Evolutionary conservation across 2,888 invertebrate genomes (phyloP), one percentile per base, ranked within the genome.

Genomic region (Mesochorus sp.): DNA sequence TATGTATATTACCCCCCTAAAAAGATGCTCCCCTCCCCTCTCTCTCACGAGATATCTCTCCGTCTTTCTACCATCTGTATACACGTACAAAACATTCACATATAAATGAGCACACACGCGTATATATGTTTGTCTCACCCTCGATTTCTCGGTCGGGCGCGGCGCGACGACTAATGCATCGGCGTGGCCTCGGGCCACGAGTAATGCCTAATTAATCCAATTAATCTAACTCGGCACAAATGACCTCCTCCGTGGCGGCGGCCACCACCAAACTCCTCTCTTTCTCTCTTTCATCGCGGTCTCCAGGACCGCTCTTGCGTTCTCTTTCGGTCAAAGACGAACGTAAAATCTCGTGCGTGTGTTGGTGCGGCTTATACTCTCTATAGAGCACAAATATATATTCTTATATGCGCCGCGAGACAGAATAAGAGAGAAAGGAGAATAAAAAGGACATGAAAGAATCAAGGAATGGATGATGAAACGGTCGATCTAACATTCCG

Each of bases 171-270:
- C 89, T 89, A 89, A 90, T 90, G 89, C 90, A 89, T 82, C 86
- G 84, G 82, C 84, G 84, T 85, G 85, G 87, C 88, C 88, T 87
- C 85, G 85, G 87, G 90, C 85, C 84, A 82, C 86, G 85, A 85
- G 87, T 90, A 90, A 90, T 91, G 87, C 88, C 90, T 90, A 91
- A 91, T 91, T 91, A 91, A 91, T 90, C 91, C 88, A 91, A 90
- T 90, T 90, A 91, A 91, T 91, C 90, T 90, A 89, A 87, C 86
- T 86, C 83, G 86, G 88, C 89, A 90, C 88, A 91, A 91, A 91
- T 90, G 90, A 90, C 90, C 90, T 85, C 85, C 85, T 86, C 83
- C 82, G 53, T 75, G 77, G 79, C 76, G 68, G 78, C 67, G 62
- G 71, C 74, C 72, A 70, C 74, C 59, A 71, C 66, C 78, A 37